Evolutionary conservation across 2,113 vertebrate species (phyloP), one percentile per base, ranked within the genome.

Genomic region (Thunnus thynnus): DNA sequence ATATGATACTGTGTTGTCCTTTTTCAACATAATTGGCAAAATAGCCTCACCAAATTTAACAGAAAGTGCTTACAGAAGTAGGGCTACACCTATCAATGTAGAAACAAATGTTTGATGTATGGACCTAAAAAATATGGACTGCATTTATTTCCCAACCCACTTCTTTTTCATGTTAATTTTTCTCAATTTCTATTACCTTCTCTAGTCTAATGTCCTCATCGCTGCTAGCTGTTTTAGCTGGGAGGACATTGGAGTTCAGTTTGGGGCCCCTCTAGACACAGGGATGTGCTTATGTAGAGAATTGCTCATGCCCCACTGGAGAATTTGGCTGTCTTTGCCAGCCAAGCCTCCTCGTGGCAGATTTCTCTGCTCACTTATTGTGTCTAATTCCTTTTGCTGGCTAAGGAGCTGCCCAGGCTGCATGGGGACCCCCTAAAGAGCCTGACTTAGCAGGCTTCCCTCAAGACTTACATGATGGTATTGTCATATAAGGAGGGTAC

Each of bases 351-450:
- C 75, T 80, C 61, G 30, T 83, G 68, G 85, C 79, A 85, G 78
- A 90, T 92, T 85, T 78, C 73, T 73, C 80, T 63, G 30, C 69
- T 84, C 72, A 13, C 75, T 84, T 84, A 82, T 89, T 80, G 68
- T 73, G 66, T 78, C 69, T 76, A 83, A 87, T 81, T 84, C 56
- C 41, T 79, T 87, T 73, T 72, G 75, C 68, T 76, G 82, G 83
- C 78, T 80, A 52, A 80, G 80, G 46, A 78, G 58, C 67, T 75
- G 48, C 41, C 61, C 55, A 14, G 69, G 44, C 52, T 2, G 14
- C 64, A 67, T 14, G n/a, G 58, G 79, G 77, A 83, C 46, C 66
- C 60, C 78, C 57, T 58, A 25, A 83, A 88, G 74, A 67, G 72
- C 55, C 63, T 67, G 68, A 70, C 65, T 67, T 71, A 71, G 63